Evolutionary conservation across 53 echinoderm and acorn worm genomes (phyloP), one percentile per base, ranked within the genome.

Genomic region (Arbacia lixula): DNA sequence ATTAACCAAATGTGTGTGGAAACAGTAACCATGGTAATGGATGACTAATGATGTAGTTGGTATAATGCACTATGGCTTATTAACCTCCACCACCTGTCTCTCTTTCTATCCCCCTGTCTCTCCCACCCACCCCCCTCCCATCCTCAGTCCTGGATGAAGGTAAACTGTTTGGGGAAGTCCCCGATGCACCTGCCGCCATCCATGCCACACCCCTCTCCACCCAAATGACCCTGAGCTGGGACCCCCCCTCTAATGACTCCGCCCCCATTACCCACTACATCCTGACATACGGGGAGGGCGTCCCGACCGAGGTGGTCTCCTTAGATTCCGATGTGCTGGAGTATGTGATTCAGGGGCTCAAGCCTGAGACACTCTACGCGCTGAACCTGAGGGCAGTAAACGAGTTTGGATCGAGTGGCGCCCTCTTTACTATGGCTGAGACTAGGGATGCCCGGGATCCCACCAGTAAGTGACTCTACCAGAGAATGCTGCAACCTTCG

Each of bases 201-300:
- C 28, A 17, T 53, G 74, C 74, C 74, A 74, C 74, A 74, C 74
- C 74, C 74, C 52, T 33, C 35, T 74, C 74, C 74, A 74, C 74
- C 53, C 52, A 50, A 52, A 74, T 74, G 33, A 19, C 35, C 74
- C 52, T 74, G 1, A 42, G 54, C 31, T 74, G 74, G 74, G 74
- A 74, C 21, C 52, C 74, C 31, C 74, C 74, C 52, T 26, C 74
- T 16, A 53, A 53, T 53, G 74, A 19, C 74, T 74, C 74, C 35
- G 30, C 53, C 54, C 74, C 74, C 20, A 31, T 74, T 34, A 51
- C 74, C 33, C 74, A 74, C 53, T 74, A 74, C 52, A 33, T 74
- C 74, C 74, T 74, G 17, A 20, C 31, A 14, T 74, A 74, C 36
- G 74, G 74, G 34, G 33, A 6, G 32, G 16, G 19, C 58, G 21